phyloP scores from a whole-genome alignment of 2,797 vertebrate genomes.

The Poecile montanus region DNA sequence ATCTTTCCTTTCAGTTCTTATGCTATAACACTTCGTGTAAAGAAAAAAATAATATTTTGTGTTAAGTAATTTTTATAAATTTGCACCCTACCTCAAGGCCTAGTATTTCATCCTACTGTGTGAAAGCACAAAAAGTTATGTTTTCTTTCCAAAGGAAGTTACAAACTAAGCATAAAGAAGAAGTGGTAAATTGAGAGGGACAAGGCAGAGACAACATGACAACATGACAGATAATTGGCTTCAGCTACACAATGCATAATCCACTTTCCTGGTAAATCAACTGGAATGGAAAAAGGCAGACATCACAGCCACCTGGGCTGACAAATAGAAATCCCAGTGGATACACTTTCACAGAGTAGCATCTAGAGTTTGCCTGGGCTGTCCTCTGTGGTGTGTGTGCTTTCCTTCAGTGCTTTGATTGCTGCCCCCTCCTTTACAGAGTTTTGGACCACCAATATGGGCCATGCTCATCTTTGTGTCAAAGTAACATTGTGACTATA shows the following conservation, averaged over 20 bases:
- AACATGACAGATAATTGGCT: background rate
- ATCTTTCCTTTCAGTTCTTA: background rate
- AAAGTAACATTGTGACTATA: background rate
- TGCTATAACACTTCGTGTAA: background rate
- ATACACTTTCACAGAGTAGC: background rate
- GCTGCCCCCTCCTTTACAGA: background rate
- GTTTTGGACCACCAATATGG: background rate
- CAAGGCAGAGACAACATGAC: background rate
- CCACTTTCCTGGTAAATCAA: background rate
- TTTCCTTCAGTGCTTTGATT: background rate
- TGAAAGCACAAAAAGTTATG: background rate
- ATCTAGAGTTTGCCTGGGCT: background rate
- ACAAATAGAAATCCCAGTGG: background rate
- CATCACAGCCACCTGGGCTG: background rate
- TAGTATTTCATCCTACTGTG: background rate
- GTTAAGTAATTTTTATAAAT: background rate
- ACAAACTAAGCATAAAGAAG: background rate
- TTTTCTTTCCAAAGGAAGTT: background rate
- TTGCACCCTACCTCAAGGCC: background rate
- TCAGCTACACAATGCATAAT: background rate
- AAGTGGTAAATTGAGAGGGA: background rate
- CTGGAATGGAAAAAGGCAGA: background rate
- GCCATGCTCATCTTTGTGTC: background rate
- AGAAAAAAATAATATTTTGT: background rate
- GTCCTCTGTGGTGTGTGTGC: background rate